Percentiles rank a stretch among this genome's conserved stretches.
Conservation (phyloP, 2,113 vertebrate genomes). For the Entomyzon cyanotis region DNA sequence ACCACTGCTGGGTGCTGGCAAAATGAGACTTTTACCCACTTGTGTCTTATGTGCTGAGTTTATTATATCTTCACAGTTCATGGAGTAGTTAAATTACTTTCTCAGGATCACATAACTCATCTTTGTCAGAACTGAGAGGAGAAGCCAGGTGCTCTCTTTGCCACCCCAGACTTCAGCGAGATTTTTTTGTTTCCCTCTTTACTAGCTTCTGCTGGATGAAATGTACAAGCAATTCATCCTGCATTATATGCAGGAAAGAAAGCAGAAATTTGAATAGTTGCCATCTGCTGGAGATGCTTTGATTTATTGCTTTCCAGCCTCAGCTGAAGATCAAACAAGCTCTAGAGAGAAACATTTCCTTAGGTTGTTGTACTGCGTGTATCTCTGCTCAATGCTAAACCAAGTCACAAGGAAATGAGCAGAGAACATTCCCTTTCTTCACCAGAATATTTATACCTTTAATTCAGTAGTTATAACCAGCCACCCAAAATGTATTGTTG, state of each 20-base stretch:
- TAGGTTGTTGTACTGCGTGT: background rate
- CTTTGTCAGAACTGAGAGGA: background rate
- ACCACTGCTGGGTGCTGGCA: background rate
- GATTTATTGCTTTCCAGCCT: slow-evolving; percentile 36
- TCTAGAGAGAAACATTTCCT: slow-evolving; percentile 6
- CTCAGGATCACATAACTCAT: background rate
- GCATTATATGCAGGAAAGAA: background rate
- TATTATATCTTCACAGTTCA: slow-evolving; percentile 12
- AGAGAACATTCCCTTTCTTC: background rate
- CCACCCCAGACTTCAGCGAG: background rate
- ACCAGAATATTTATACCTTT: background rate
- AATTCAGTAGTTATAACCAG: background rate
- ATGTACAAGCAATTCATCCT: background rate
- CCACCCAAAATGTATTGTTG: background rate
- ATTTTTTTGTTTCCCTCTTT: background rate
- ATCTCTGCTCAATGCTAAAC: background rate
- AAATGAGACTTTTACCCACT: background rate
- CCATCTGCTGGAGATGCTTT: slow-evolving; percentile 28
- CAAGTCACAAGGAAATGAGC: background rate
- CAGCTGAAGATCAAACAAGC: slow-evolving; percentile 23
- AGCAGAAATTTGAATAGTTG: slow-evolving; percentile 17
- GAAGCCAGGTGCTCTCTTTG: background rate
- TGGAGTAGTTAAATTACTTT: slow-evolving; percentile 2
- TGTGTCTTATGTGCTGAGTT: background rate
- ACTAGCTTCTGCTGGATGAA: background rate